Evolutionary conservation across 1,140 invertebrate genomes (phyloP), one percentile per base, ranked within the genome.

Genomic region (Drosophila oshimai): DNA sequence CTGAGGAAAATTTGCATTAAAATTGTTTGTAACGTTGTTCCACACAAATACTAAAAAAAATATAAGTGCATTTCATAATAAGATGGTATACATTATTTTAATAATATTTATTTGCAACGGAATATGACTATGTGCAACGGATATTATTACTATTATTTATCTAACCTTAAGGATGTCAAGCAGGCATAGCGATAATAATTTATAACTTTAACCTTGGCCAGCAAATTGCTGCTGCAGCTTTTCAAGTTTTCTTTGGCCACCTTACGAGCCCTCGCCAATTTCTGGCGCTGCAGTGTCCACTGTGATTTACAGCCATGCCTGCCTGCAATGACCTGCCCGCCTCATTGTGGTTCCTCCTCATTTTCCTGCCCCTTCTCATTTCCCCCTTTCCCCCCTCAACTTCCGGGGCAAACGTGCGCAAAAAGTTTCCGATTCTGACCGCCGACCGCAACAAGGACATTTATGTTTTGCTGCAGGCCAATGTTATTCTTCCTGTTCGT

Each of bases 361-460:
- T 46, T 46, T 46, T 41, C 31, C 18, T 26, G 15, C 24, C 20
- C 42, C 31, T 33, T 49, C 15, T n/a, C 45, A 15, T 29, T 24
- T 13, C 26, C 6, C 10, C 29, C 7, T 44, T 42, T 15, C 39
- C 68, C 12, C 57, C 24, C 3, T 13, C 22, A 46, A 71, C 50
- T 64, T 64, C 60, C 58, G 55, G 55, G 55, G 33, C 39, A 62
- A 61, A 65, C 39, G 74, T 65, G 57, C 58, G 77, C 78, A 81
- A 81, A 81, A 81, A 78, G 34, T 79, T 81, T 62, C 50, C 47
- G 51, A 72, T 72, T 76, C 61, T 62, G 74, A 65, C 55, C 74
- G 60, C 60, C 39, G 42, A 65, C 75, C 81, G 67, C 80, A 86
- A 78, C 80, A 86, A 86, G 81, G 80, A 86, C 80, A 86, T 84